Base-by-base conservation (phyloP, 2,888 invertebrate genomes). In the Amphipoea lucens region DNA sequence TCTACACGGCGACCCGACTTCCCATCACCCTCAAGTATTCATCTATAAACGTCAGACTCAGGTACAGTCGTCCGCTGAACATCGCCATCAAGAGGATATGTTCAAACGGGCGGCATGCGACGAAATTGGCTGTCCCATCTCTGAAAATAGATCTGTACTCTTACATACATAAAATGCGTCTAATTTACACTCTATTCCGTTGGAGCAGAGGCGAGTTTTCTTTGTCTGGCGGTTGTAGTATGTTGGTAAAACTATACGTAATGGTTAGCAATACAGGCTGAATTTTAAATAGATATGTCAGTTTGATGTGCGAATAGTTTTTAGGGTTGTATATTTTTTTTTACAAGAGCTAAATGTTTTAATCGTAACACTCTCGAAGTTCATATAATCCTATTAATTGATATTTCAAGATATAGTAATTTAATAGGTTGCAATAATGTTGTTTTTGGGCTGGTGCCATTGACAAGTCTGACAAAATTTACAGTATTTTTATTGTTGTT, bases 101-200 rank as follows among this genome's bases (percentile, higher is more conserved):
- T 88, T 88, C 89, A 91, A 92, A 91, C 88, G 89, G 87, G 84
- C 89, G 91, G 90, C 87, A 89, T 89, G 90, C 91, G 90, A 92
- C 92, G 90, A 94, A 95, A 95, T 95, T 95, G 95, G 93, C 92
- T 94, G 93, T 94, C 94, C 92, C 90, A 88, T 90, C 90, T 89
- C 87, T 89, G 92, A 79, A 93, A 94, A 94, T 94, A 92, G 93
- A 94, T 93, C 92, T 92, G 90, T 84, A 79, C 90, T 89, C 92
- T 93, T 92, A 90, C 91, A 87, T 89, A 71, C 57, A 67, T 84
- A 74, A 23, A 77, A 63, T 65, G n/a, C 78, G 51, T 66, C 45
- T 60, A n/a, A 40, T 76, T 73, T 69, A 23, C 36, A 85, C 84
- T 78, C 78, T 92, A 90, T 83, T 9, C 9, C 74, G 0, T 60